Evolutionary conservation across 2,888 invertebrate species (phyloP), one percentile per base, ranked within the genome.

Genomic region (Tryphoninae sp.): DNA sequence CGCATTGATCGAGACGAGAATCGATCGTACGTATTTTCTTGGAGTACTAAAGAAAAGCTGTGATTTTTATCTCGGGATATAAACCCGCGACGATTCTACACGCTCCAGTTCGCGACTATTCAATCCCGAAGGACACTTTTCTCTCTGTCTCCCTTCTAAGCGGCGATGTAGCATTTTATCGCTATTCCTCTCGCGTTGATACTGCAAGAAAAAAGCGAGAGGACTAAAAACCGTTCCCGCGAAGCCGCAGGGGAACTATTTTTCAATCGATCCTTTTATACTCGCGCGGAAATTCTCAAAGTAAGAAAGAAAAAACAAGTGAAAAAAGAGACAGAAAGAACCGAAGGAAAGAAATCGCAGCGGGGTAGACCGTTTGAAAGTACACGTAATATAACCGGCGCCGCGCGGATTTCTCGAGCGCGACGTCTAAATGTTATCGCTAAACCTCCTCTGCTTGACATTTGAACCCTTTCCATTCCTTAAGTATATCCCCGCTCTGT

Each of bases 391-490:
- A 45, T 45, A 45, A 13, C 13, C 45, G 45, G 1, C 3, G 2
- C 11, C 13, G 45, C 11, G 9, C 13, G 45, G 45, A 2, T 2
- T 45, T 13, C 11, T 45, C 45, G 11, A 45, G 9, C 26, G 13
- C 49, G 33, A 23, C 55, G 16, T 61, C 51, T 76, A 68, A 76
- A 76, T 61, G 68, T 68, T 77, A 77, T 77, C 62, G 33, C 68
- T 26, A 62, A 77, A 55, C 23, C 61, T 33, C 33, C 33, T 33
- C 33, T n/a, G 69, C 69, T 69, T 77, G 77, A 77, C 68, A 69
- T 77, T 69, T 77, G 62, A 68, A 33, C 62, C 62, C 62, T 55
- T 51, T 69, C 62, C 45, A 69, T 61, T 68, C 51, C 11, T 51
- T 22, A 11, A 76, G 68, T 42, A 9, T 68, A 51, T 68, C 23